Evolutionary conservation across 2,113 vertebrate genomes (phyloP), one percentile per base, ranked within the genome.

Genomic region (Galbula dea): DNA sequence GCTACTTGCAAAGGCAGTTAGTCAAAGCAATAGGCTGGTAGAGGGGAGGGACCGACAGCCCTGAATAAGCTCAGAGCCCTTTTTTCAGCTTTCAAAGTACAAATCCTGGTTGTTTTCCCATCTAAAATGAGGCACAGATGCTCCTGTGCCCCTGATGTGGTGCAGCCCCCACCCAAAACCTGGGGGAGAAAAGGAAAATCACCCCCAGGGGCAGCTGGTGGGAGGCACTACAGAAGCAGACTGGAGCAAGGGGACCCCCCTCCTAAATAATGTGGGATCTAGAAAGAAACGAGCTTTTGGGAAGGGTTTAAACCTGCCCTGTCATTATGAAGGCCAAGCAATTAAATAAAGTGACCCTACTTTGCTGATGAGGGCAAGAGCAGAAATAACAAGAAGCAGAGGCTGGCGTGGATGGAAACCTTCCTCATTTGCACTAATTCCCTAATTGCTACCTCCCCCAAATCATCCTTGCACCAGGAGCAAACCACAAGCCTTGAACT

Each of bases 251-350:
- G 20, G 20, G 32, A 27, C 6, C 7, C 32, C 5, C 26, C 37
- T 30, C 29, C 49, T 26, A 15, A 75, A 10, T 46, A 54, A 59
- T 7, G 5, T 39, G n/a, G 13, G 24, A 20, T 72, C 19, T 78
- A 48, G 32, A 86, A 92, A 82, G n/a, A 87, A 86, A 61, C 0
- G 3, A 82, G 36, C 11, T 84, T 82, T 61, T 1, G 1, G 46
- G 39, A 23, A 22, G 11, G 37, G 14, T 73, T 81, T 68, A 75
- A 88, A 52, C 16, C 62, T 65, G 10, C 39, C 67, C 46, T 13
- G n/a, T 75, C 6, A 21, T 21, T 61, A 49, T 3, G 9, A 61
- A 48, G 3, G 4, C 18, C 0, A 0, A 61, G 36, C 4, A 57
- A 43, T 46, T 58, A 73, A 88, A 75, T 30, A 48, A 43, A 12